Base-by-base conservation (phyloP, 2,888 invertebrate species). In the Agonopterix arenella region DNA sequence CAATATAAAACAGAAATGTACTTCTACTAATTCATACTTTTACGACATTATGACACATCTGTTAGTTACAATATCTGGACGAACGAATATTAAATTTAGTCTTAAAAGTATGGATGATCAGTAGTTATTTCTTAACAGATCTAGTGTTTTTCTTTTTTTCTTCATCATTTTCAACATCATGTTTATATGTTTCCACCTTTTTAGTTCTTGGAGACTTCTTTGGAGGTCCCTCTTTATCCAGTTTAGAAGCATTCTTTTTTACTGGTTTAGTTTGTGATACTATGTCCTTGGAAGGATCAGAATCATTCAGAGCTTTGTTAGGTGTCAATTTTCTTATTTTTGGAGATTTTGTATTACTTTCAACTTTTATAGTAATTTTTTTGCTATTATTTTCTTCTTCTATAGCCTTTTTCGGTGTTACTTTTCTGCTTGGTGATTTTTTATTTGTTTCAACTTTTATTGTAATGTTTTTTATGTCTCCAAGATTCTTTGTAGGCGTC, bases 401-500 rank as follows among this genome's bases (percentile, higher is more conserved):
- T 5, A 28, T 28, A 28, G 5, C 28, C 28, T 28, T 28, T 10
- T 36, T 44, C 9, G 18, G 11, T 16, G 10, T 16, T 9, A 44
- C 45, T 45, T 45, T 28, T n/a, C 36, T 36, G n/a, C 10, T 13
- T 47, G 11, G 41, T 13, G 5, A 37, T 38, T 28, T 36, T n/a
- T 43, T 16, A 10, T 47, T 37, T 11, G 18, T 44, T 48, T 48
- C 44, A 45, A 16, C 42, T 5, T 40, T 43, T 11, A 11, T 43
- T 43, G 13, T 11, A 5, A 43, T 43, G 2, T 13, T 43, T 13
- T 11, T 11, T 13, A 13, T 43, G 13, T 43, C 11, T 43, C 9
- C 43, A 13, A 11, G 11, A 43, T 43, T 8, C 1, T 50, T 49
- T 52, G 56, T 54, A 46, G 52, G 52, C 40, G 49, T 45, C 37